Evolutionary conservation across 2,888 invertebrate genomes (phyloP), one percentile per base, ranked within the genome.

Genomic region (Zhengitettix transpicula): DNA sequence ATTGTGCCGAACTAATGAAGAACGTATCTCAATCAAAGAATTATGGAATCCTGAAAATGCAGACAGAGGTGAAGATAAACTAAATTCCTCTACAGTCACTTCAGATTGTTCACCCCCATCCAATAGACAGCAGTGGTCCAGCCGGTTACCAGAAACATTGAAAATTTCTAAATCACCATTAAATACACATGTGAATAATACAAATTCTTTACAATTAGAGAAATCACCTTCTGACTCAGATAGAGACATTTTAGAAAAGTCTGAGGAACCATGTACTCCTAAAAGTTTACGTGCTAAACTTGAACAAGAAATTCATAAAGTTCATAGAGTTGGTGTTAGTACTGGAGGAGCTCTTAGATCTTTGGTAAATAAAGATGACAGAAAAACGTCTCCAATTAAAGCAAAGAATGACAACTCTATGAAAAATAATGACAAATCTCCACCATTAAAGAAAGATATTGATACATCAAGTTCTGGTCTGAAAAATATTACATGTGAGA

Each of bases 311-410:
- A 64, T 64, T 16, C 55, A 59, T 17, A 60, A 60, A 55, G 63
- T 64, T 17, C 64, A 64, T 58, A 54, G 63, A 42, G 63, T 65
- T 12, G 63, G 65, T 14, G 58, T 63, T 16, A 61, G 64, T 52
- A 57, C 60, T 40, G 61, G 65, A 10, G 62, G 64, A 17, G 60
- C 63, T 42, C 44, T 63, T 15, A 54, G 64, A 17, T 52, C 58
- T 47, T 40, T 62, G 42, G 58, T 58, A 12, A 42, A 58, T 42
- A 60, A 63, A 57, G 62, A 61, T 55, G 57, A 53, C 12, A 57
- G 51, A 55, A 17, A 52, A 10, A 62, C 47, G 14, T 42, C 52
- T 17, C 58, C 60, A 42, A 54, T 47, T 44, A 58, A 16, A 58
- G 53, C 28, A 16, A 57, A 12, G 40, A 10, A 17, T 11, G 58